Evolutionary conservation across 2,797 vertebrate species (phyloP), one percentile per base, ranked within the genome.

Genomic region (Meda fulgida): DNA sequence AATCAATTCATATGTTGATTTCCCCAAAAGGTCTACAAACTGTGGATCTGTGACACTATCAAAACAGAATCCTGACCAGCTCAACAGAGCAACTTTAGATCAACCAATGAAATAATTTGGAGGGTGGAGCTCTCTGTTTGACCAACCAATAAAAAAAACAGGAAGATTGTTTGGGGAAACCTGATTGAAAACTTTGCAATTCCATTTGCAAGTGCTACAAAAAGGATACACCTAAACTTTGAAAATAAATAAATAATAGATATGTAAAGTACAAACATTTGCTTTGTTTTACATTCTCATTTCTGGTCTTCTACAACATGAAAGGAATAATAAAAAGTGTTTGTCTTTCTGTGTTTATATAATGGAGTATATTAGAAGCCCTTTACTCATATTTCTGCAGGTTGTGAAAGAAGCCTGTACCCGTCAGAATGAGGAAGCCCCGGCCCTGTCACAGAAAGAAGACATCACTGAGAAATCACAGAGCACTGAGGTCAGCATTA

Each of bases 401-500:
- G 95, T 96, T 90, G 95, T 96, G 16, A 94, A 96, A 89, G 94
- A 96, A 85, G 95, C 95, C 90, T 95, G 93, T 55, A 84, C 78
- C 16, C 94, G 93, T 85, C 93, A 96, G n/a, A 95, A 92, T 23
- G 95, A 96, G 46, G 95, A 96, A 2, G 95, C 95, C 58, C 95
- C 95, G 1, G 88, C 86, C 40, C 92, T 95, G 83, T 96, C 95
- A 79, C 94, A 95, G 85, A 91, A 90, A 90, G 95, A 95, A 14
- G 95, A 95, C 88, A 94, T 86, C 53, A 96, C 95, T 0, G 94
- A 95, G 90, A 96, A 96, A 87, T 96, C 95, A 51, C 95, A 95
- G 89, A 96, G 95, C 92, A 96, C 95, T 34, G 95, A 96, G 90
- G 95, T 96, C 81, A 95, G 96, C 88, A 96, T 96, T 83, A 96